A percentile compares a stretch with the other conserved stretches of the same genome.
Conservation (phyloP, 2,888 invertebrate species). For the Polietes domitor region DNA sequence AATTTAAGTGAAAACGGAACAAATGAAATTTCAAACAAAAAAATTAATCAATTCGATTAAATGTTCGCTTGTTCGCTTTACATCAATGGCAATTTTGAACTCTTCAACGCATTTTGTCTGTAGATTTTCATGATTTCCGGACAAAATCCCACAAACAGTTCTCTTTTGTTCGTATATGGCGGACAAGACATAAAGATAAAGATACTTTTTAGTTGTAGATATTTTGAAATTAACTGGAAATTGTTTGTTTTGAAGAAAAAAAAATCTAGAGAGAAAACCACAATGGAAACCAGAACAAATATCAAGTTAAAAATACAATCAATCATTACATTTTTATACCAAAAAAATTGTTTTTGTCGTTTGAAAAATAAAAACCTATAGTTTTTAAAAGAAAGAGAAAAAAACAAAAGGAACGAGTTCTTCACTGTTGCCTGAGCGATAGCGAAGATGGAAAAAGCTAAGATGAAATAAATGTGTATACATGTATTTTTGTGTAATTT, state of each 20-base stretch:
- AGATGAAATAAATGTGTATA: constrained; percentile 44
- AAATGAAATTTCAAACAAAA: constrained; percentile 3
- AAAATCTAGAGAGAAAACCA: constrained; percentile 4
- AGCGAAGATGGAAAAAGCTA: constrained; percentile 2
- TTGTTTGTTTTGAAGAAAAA: constrained; percentile 26
- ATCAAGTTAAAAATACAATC: not conserved
- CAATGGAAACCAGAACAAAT: not conserved
- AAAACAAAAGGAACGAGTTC: not conserved
- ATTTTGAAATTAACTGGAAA: not conserved
- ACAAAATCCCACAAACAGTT: no score
- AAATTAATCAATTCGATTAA: not conserved
- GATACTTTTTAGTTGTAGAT: not conserved
- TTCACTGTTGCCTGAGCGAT: not conserved
- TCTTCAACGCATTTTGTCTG: no score
- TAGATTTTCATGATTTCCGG: no score
- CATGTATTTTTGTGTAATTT: constrained; percentile 59
- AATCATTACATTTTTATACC: constrained; percentile 44
- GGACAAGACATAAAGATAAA: no score
- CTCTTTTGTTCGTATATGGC: no score
- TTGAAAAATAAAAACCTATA: not conserved
- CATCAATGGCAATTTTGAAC: no score
- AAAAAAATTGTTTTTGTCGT: constrained; percentile 9
- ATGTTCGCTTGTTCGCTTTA: no score
- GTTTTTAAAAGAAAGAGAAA: not conserved
- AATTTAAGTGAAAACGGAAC: not conserved